Evolutionary conservation across 2,113 vertebrate genomes (phyloP).

Genomic region (Zingel zingel): DNA sequence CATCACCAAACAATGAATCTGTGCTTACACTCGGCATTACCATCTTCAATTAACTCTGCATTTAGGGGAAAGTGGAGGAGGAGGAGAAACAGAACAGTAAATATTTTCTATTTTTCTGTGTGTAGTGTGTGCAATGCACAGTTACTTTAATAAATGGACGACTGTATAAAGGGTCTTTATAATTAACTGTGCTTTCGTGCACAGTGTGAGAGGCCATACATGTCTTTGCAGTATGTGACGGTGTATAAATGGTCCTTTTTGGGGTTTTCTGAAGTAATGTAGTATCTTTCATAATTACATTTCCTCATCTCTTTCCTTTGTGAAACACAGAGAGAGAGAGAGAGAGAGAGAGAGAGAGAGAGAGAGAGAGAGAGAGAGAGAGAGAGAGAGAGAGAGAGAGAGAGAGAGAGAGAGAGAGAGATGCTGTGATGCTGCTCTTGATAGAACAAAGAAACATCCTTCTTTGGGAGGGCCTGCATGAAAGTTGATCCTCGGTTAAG

Average conservation of each 20-base stretch:
- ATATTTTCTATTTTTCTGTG: conserved; percentile 36
- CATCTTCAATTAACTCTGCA: conserved; percentile 53
- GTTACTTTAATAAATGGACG: conserved; percentile 2
- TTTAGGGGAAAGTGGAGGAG: background rate
- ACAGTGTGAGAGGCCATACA: background rate
- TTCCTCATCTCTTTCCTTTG: conserved; percentile 36
- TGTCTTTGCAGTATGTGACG: conserved; percentile 4
- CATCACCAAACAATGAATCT: conserved; percentile 54
- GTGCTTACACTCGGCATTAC: conserved; percentile 2
- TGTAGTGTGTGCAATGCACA: background rate
- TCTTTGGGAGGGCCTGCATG: conserved; percentile 74
- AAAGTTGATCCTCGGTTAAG: conserved; percentile 82
- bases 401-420: conserved; percentile 23
- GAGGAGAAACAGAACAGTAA: conserved; percentile 24
- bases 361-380: conserved; percentile 31
- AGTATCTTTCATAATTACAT: conserved; percentile 37
- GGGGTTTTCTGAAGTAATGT: conserved; percentile 23
- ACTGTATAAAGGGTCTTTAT: background rate
- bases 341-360: conserved; percentile 23
- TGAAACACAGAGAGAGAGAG: conserved; percentile 31
- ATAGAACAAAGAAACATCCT: conserved; percentile 80
- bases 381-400: conserved; percentile 29
- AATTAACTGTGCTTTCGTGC: background rate
- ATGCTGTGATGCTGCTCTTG: conserved; percentile 48
- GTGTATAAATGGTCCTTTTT: background rate